Base-by-base conservation (phyloP, 2,797 vertebrate genomes). In the Alosa sapidissima region DNA sequence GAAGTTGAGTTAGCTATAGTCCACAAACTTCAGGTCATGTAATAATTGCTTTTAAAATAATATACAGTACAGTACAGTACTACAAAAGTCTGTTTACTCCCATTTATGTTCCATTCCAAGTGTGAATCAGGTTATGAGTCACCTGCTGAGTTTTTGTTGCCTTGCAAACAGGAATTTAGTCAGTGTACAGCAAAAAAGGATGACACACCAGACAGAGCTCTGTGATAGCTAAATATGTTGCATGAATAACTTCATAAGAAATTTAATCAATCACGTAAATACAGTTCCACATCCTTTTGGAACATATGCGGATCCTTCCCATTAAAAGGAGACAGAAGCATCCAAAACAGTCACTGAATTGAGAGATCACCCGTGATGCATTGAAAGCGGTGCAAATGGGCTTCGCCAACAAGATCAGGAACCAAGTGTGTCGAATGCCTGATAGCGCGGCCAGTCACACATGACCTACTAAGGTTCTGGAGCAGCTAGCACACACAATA, bases 291-390 rank as follows among this genome's bases (percentile, higher is more conserved):
- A 45, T 78, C 41, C 14, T 21, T 41, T 78, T 24, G 13, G 7
- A 78, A 78, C 14, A 19, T 47, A 47, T 2, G 36, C 21, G 41
- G 19, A 78, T 47, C 41, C 41, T 45, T 78, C 41, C 72, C 72
- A 78, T 78, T 47, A 78, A 21, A 21, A 14, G 72, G 72, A 21
- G 28, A 36, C 41, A 45, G 72, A 78, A 45, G 33, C 68, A 16
- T 72, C 10, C 41, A 7, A 36, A 72, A 41, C 14, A 72, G 41
- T 78, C 41, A 19, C 72, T 3, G 19, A 78, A 78, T 78, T 78
- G 72, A 78, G 72, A 78, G 72, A 78, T 78, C 72, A 78, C 36
- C 72, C 72, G 19, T 45, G 36, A 78, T 78, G 72, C 36, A 78
- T 78, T 16, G 7, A 21, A 78, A 78, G 41, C 16, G 5, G 41